Base-by-base conservation (phyloP, 2,797 vertebrate species). In the Typhlichthys eigenmanni region DNA sequence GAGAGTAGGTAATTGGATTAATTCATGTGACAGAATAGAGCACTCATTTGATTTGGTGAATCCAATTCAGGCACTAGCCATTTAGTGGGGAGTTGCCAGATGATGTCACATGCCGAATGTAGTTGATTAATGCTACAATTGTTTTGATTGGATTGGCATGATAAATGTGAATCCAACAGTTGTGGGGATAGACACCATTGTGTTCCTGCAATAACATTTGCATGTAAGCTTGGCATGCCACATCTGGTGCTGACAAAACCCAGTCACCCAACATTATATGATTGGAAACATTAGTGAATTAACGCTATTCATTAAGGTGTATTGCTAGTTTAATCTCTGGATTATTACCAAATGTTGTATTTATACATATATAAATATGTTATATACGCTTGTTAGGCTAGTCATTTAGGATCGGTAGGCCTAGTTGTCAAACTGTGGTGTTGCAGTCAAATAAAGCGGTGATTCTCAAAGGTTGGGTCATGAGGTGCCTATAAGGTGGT, bases 1-100 rank as follows among this genome's bases (percentile, higher is more conserved):
- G 49, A 64, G 58, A 63, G 62, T 50, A 54, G 17, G 56, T 81
- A 62, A 71, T 66, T 80, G 74, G 74, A 85, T 88, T 70, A 71
- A 72, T 73, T 75, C 48, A 76, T 58, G 46, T 71, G 60, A 79
- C 69, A 76, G 79, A 78, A 69, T 59, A 74, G 66, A 24, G 75
- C 78, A 51, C 46, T 72, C 58, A 75, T 85, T 82, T 84, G 64
- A 85, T 83, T 86, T 88, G 66, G n/a, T 13, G 71, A 38, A 1
- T 48, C 50, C 7, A 13, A 51, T 77, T 70, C 19, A 56, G 24
- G 62, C 59, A 69, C n/a, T 58, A 51, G 66, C 58, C 11, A 13
- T 71, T 55, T 56, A 51, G 54, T n/a, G 59, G 52, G 67, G 47
- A 55, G 58, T 13, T 60, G 76, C 78, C 68, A 71, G 81, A 88